Conservation (phyloP, 1,140 invertebrate genomes). For the Lasioglossum baleicum region DNA sequence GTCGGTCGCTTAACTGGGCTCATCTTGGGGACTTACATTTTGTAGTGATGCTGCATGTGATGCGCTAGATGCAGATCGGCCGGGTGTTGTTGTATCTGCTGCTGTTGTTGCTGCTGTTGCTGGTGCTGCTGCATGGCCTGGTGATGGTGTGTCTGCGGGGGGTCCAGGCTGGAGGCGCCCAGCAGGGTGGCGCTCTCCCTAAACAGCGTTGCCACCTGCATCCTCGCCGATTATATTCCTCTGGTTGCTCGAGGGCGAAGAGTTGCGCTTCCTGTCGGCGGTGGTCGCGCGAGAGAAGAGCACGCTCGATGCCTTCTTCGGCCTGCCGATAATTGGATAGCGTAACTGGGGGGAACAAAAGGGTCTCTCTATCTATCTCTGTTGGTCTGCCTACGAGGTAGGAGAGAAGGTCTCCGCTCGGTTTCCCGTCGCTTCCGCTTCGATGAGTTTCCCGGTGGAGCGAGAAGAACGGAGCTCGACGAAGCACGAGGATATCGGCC, state of each 20-base stretch:
- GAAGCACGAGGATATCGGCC: not conserved
- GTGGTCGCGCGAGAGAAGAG: not conserved
- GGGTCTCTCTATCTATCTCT: not conserved
- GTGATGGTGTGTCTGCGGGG: constrained; percentile 76
- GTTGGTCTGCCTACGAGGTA: no score
- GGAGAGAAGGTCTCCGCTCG: not conserved
- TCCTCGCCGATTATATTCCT: constrained; percentile 61
- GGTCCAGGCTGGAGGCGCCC: constrained; percentile 82
- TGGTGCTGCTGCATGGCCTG: constrained; percentile 74
- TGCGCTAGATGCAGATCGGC: constrained; percentile 73
- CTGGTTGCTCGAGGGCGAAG: no score
- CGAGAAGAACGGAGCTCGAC: not conserved
- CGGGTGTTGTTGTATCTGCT: constrained; percentile 65
- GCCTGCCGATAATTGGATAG: not conserved
- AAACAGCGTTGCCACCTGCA: constrained; percentile 87
- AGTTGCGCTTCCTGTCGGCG: constrained; percentile 14
- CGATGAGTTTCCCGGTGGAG: not conserved
- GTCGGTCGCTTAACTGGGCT: not conserved
- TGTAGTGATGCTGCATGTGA: constrained; percentile 79
- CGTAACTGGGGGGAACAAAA: not conserved
- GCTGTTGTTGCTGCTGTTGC: constrained; percentile 65
- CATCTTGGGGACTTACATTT: constrained; percentile 72
- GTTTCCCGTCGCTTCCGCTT: constrained; percentile 2
- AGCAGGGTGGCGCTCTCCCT: constrained; percentile 85
- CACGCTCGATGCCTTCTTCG: not conserved